Evolutionary conservation across 2,888 invertebrate species (phyloP).

Genomic region (Limenitis camilla): DNA sequence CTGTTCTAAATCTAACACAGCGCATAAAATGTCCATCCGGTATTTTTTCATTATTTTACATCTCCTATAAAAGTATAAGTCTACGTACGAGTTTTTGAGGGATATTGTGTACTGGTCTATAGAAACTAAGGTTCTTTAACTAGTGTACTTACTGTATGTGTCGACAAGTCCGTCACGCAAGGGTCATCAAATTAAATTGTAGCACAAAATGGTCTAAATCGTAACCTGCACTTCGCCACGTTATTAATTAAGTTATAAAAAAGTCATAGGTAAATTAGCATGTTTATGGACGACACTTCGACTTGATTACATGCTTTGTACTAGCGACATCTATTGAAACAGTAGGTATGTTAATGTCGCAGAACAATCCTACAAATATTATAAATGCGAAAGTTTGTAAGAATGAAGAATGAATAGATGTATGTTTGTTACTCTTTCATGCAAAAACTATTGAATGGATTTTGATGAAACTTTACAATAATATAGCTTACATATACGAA

Average conservation of each 20-base stretch:
- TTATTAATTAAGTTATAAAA: slow-evolving; percentile 74
- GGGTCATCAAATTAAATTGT: slow-evolving; percentile 63
- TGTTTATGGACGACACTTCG: slow-evolving; percentile 51
- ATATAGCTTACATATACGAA: no score
- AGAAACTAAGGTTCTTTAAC: no score
- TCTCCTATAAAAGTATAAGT: slow-evolving; percentile 56
- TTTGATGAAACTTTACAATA: no score
- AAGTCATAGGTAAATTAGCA: slow-evolving; percentile 69
- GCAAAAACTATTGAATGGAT: no score
- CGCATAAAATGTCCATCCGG: slow-evolving; percentile 50
- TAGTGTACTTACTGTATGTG: no score
- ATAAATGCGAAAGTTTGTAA: no score
- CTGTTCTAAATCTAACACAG: slow-evolving; percentile 56
- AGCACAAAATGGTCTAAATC: slow-evolving; percentile 66
- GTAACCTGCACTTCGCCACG: slow-evolving; percentile 55
- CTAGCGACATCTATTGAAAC: slow-evolving; percentile 22
- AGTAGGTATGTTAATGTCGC: no score
- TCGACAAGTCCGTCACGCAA: slow-evolving; percentile 61
- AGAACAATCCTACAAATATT: no score
- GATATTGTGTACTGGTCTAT: no score
- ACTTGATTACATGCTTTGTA: slow-evolving; percentile 25
- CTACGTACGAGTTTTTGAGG: no score
- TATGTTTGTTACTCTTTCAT: no score
- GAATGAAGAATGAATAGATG: no score
- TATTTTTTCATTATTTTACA: slow-evolving; percentile 70